Conservation (phyloP, 2,797 vertebrate species). For the Adrianichthys oophorus region DNA sequence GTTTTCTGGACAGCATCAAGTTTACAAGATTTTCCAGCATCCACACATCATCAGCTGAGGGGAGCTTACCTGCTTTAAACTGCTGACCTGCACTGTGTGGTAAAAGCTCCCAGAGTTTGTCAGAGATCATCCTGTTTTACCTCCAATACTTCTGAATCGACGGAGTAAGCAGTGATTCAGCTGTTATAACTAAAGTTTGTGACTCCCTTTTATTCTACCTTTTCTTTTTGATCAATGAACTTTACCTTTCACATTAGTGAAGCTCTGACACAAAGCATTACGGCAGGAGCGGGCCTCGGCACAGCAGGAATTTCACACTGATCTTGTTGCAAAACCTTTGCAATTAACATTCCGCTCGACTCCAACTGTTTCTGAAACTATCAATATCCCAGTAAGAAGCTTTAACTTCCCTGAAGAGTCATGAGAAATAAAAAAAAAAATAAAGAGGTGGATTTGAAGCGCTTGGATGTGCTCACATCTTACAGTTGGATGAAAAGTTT, state of each 20-base stretch:
- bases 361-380: conserved; percentile 65
- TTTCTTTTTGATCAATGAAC: conserved; percentile 3
- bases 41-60: conserved; percentile 5
- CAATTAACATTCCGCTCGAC: conserved; percentile 66
- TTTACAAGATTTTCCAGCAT: neutral
- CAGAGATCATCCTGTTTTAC: conserved; percentile 3
- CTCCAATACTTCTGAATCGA: neutral
- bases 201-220: neutral
- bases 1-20: neutral
- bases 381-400: conserved; percentile 68
- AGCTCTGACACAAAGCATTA: conserved; percentile 38
- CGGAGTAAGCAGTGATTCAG: neutral
- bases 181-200: neutral
- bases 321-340: conserved; percentile 69
- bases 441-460: conserved; percentile 50
- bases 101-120: conserved; percentile 11
- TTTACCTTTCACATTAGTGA: conserved; percentile 38
- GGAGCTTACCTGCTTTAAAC: conserved; percentile 7
- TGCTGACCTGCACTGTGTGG: conserved; percentile 20
- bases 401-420: conserved; percentile 59
- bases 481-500: conserved; percentile 33
- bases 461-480: conserved; percentile 27
- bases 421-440: neutral
- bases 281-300: conserved; percentile 50
- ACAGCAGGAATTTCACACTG: conserved; percentile 63